These are phyloP conservation scores for Narcine bancroftii DNA, from an alignment of 2,113 vertebrate species.

Conservation along the genomic window DNA sequence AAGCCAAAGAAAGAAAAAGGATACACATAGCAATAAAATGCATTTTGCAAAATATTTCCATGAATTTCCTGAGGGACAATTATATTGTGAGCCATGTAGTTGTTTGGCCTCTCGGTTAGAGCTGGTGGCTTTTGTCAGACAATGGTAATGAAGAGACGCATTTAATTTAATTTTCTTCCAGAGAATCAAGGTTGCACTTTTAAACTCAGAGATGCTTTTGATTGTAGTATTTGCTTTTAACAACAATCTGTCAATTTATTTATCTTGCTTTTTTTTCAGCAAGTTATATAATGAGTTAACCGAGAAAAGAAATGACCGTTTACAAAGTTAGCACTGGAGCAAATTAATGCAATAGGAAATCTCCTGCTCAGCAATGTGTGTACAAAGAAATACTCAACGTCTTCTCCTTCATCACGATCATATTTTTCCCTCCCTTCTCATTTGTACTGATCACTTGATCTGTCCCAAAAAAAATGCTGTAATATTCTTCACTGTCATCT, in stretches of 20 bases:
- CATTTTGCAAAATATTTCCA: not conserved
- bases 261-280: not conserved
- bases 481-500: not conserved
- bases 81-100: not conserved
- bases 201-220: not conserved
- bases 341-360: not conserved
- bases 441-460: constrained; percentile 1
- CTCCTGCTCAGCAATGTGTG: not conserved
- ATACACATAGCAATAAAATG: too few species aligned
- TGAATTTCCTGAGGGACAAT: not conserved
- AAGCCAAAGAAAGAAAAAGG: too few species aligned
- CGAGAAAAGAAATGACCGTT: not conserved
- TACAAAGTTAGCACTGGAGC: not conserved
- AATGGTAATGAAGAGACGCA: not conserved
- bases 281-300: not conserved
- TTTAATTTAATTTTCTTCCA: not conserved
- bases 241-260: not conserved
- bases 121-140: not conserved
- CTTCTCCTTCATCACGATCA: not conserved
- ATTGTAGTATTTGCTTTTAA: not conserved
- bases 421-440: not conserved
- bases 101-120: not conserved
- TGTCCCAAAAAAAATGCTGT: not conserved
- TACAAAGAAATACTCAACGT: not conserved
- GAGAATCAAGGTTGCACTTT: not conserved